These are phyloP conservation scores for Thereuonema tuberculata DNA, from an alignment of 1,140 invertebrate genomes.

Conservation along the genomic window DNA sequence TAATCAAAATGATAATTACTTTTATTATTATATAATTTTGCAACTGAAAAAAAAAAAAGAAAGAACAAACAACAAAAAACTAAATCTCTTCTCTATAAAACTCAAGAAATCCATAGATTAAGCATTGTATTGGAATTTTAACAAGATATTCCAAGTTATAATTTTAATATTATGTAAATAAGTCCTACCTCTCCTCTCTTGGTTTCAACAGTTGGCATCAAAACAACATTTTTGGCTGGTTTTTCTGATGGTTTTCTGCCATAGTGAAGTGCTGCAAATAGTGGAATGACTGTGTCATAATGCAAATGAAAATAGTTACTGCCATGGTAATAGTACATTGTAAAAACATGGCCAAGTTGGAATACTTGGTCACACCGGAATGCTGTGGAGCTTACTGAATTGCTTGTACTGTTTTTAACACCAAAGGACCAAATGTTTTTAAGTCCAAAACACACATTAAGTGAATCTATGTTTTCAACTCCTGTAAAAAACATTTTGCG, in stretches of 20 bases:
- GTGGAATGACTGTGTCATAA: conserved; percentile 19
- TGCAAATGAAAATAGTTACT: conserved; percentile 22
- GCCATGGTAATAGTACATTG: conserved; percentile 16
- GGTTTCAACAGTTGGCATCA: conserved; percentile 18
- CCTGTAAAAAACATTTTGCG: neutral
- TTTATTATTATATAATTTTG: too few species aligned
- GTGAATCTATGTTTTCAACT: neutral
- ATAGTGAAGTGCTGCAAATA: conserved; percentile 16
- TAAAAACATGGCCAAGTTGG: conserved; percentile 18
- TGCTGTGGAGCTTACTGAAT: conserved; percentile 6
- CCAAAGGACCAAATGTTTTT: conserved; percentile 15
- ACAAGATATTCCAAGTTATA: too few species aligned
- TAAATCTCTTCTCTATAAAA: too few species aligned
- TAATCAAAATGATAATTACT: too few species aligned
- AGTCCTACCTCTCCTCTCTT: conserved; percentile 18
- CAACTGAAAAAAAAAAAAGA: too few species aligned
- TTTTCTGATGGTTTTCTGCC: neutral
- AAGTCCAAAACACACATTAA: conserved; percentile 13
- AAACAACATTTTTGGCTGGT: conserved; percentile 14
- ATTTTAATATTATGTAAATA: too few species aligned
- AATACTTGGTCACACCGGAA: conserved; percentile 17
- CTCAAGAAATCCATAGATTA: too few species aligned
- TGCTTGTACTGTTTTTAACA: neutral
- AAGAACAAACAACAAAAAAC: too few species aligned
- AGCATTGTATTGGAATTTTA: too few species aligned